Percentiles rank a stretch among this genome's conserved stretches.
These are phyloP conservation scores for Elmis aenea DNA, from an alignment of 2,888 invertebrate species.

Conservation along the genomic window DNA sequence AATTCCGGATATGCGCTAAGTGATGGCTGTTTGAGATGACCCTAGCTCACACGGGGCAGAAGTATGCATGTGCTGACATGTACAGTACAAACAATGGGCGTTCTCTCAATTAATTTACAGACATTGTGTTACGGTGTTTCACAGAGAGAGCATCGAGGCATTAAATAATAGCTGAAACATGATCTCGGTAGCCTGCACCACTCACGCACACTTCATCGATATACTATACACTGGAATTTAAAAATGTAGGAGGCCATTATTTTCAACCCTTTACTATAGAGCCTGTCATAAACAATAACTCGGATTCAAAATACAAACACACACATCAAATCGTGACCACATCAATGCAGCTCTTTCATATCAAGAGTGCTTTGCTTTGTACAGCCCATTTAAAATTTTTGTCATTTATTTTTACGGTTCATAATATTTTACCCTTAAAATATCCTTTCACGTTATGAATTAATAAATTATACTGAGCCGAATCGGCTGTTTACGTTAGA, in stretches of 20 bases:
- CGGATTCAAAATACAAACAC: conserved; percentile 20
- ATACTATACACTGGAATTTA: conserved; percentile 30
- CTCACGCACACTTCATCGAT: conserved; percentile 24
- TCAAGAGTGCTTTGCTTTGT: too few relatives aligned
- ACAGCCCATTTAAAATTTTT: too few relatives aligned
- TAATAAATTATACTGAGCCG: too few relatives aligned
- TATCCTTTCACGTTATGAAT: too few relatives aligned
- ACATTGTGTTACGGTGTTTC: conserved; percentile 19
- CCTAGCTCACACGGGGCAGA: too few relatives aligned
- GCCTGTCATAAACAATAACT: conserved; percentile 33
- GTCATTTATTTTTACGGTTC: too few relatives aligned
- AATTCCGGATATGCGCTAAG: too few relatives aligned
- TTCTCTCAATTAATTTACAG: conserved; percentile 22
- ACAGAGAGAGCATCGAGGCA: conserved; percentile 17
- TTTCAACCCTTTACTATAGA: conserved; percentile 29
- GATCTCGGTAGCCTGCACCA: conserved; percentile 21
- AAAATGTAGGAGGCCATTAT: conserved; percentile 34
- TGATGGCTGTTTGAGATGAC: too few relatives aligned
- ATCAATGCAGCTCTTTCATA: conserved; percentile 14
- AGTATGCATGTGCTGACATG: too few relatives aligned
- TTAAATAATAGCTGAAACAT: conserved; percentile 26
- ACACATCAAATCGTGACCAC: too few relatives aligned
- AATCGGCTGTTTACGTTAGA: too few relatives aligned
- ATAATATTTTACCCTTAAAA: too few relatives aligned
- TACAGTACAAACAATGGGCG: conserved; percentile 21